Evolutionary conservation across 2,113 vertebrate genomes (phyloP), one percentile per base, ranked within the genome.

Genomic region (Camelus dromedarius): DNA sequence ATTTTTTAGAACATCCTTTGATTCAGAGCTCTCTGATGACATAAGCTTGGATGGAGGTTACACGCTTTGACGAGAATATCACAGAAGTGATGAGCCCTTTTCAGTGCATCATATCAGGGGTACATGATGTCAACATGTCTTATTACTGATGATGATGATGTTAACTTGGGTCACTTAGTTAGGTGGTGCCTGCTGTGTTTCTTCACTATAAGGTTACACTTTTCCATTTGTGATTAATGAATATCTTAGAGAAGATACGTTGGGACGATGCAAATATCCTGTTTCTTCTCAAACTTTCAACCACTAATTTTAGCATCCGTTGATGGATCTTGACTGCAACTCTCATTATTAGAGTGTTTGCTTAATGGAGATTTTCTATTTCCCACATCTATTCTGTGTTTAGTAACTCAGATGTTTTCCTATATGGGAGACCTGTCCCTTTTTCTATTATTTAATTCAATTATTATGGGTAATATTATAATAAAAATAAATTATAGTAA

Each of bases 401-500:
- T 60, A 50, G 9, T 48, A 52, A 58, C 82, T 60, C 50, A 56
- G 14, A 58, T 28, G 30, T 48, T 62, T 85, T 89, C 19, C 35
- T 84, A 15, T 30, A n/a, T 88, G 26, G 35, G 72, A 92, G 26
- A 81, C 15, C 18, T 73, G 24, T 22, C 52, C 8, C 0, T 66
- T 89, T 92, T 66, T 5, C 13, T 60, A 35, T 81, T 86, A 91
- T 81, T 56, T 64, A 86, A 56, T 67, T 72, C 24, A 80, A 67
- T 89, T 70, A 46, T 92, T 89, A 32, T 48, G 24, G 24, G 7
- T 54, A 86, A 35, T 83, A 76, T 83, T 82, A 18, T 38, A 62
- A 46, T 93, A 32, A 76, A 84, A 92, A 58, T 92, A 72, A 80
- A 50, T 93, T 75, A 52, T 22, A 86, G 26, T 38, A 67, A 75